A percentile compares a stretch with the other conserved stretches of the same genome.
phyloP scores from a whole-genome alignment of 2,113 vertebrate genomes.

The Macrotus californicus region DNA sequence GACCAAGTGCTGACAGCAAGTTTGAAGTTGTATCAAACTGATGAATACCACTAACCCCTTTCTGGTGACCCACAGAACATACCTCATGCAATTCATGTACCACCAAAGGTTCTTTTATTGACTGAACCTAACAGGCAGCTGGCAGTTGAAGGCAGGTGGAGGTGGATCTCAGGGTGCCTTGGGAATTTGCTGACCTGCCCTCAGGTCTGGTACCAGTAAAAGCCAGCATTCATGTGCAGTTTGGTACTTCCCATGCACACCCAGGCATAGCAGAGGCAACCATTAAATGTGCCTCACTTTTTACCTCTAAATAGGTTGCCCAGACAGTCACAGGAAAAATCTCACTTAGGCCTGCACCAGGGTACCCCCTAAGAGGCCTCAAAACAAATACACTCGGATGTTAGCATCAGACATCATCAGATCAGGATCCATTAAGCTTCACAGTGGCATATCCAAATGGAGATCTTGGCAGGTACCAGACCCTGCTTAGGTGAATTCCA shows the following conservation, averaged over 20 bases:
- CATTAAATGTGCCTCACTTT: not conserved
- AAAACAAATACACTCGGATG: not conserved
- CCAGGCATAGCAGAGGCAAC: not conserved
- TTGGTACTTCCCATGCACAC: not conserved
- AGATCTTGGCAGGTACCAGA: not conserved
- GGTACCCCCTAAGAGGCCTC: not conserved
- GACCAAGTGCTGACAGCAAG: not conserved
- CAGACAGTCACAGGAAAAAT: not conserved
- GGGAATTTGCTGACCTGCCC: not conserved
- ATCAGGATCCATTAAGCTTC: not conserved
- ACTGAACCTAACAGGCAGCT: not conserved
- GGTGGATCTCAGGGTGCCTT: not conserved
- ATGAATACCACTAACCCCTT: not conserved
- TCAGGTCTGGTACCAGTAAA: not conserved
- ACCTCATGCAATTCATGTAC: too few species aligned
- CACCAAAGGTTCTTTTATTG: too few species aligned
- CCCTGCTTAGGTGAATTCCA: not conserved
- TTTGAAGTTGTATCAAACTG: not conserved
- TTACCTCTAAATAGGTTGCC: not conserved
- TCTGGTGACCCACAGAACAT: too few species aligned
- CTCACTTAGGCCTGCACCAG: not conserved
- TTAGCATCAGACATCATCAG: not conserved
- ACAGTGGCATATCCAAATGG: not conserved
- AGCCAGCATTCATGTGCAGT: not conserved
- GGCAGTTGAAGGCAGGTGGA: not conserved